Evolutionary conservation across 2,113 vertebrate species (phyloP), one percentile per base, ranked within the genome.

Genomic region (Phalacrocorax brasilianus): DNA sequence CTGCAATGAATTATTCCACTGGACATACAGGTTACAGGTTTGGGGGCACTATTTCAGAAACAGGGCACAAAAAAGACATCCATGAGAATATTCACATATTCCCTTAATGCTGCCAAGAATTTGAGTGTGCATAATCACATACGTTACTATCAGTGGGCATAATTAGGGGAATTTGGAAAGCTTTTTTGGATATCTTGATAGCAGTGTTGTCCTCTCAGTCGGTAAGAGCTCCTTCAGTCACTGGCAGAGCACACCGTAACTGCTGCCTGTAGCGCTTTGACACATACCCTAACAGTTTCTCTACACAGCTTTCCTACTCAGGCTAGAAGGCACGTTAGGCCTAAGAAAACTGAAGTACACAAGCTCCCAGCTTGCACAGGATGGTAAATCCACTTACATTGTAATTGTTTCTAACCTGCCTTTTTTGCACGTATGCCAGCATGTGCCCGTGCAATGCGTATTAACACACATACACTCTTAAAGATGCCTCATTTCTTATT

Each of bases 191-290:
- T 71, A 52, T 32, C 76, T 45, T 2, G 0, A 32, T 58, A 74
- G 32, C 71, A 83, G 32, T 26, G 14, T 2, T 65, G 35, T 14
- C 56, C 53, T 45, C 7, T 0, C 15, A 55, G 56, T 32, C 40
- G 35, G 38, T 22, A 35, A 55, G 35, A n/a, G 19, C 21, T 56
- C 32, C 23, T 35, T 32, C 3, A 65, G 32, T 22, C 9, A 1
- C 16, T 53, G 44, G n/a, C 1, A 26, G 18, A 85, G 42, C 26
- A 8, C 1, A 2, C 12, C 1, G 0, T 3, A 44, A 8, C 20
- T 44, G 61, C 47, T 78, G 59, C 14, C 18, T 59, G 14, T 4
- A 55, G 61, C 1, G 1, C 55, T 35, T 5, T 0, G 5, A 52
- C 66, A 47, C 16, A 13, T 11, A 4, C 4, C 33, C 15, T 7